These are phyloP conservation scores for Catocala sponsa DNA, from an alignment of 2,888 invertebrate species.

Conservation along the genomic window DNA sequence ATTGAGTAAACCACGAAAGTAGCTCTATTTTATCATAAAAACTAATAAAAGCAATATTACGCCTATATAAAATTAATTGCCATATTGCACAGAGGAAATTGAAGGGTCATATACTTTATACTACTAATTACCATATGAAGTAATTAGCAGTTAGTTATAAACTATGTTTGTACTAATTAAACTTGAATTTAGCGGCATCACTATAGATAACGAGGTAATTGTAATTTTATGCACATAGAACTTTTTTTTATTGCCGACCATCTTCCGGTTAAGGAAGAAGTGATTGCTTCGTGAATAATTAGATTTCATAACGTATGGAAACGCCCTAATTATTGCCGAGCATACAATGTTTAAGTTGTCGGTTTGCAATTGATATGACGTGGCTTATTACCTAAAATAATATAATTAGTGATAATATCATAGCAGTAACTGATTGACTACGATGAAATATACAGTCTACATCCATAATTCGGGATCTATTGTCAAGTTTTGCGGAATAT, in stretches of 20 bases:
- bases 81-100: constrained; percentile 2
- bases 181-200: constrained; percentile 29
- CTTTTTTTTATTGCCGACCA: constrained; percentile 29
- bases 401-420: too few relatives aligned
- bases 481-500: too few relatives aligned
- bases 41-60: too few relatives aligned
- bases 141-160: constrained; percentile 38
- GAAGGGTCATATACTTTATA: background rate
- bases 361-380: constrained; percentile 8
- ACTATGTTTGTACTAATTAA: constrained; percentile 35
- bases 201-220: constrained; percentile 36
- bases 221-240: constrained; percentile 39
- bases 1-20: background rate
- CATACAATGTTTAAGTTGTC: constrained; percentile 15
- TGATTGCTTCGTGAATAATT: constrained; percentile 35
- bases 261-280: constrained; percentile 44
- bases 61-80: background rate
- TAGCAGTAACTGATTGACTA: too few relatives aligned
- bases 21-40: background rate
- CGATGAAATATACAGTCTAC: too few relatives aligned
- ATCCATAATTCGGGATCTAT: too few relatives aligned
- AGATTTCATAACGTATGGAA: constrained; percentile 36
- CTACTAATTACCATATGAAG: constrained; percentile 8
- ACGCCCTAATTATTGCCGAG: constrained; percentile 31
- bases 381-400: background rate